These are phyloP conservation scores for Rhizoglyphus robini DNA, from an alignment of 1,140 invertebrate species.

Conservation along the genomic window DNA sequence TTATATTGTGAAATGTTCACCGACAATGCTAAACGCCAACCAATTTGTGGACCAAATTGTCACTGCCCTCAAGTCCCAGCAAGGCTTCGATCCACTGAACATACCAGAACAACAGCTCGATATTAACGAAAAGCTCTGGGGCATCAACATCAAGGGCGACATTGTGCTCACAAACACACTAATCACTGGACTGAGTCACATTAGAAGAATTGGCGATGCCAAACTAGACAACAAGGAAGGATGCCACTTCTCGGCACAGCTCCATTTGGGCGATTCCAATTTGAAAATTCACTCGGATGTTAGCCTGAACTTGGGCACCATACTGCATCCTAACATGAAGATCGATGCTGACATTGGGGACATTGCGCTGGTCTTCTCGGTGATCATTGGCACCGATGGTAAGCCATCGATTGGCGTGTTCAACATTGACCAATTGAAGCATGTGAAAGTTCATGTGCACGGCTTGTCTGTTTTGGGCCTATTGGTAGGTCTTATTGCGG, in stretches of 20 bases:
- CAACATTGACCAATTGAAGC: conserved; percentile 13
- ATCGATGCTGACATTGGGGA: conserved; percentile 14
- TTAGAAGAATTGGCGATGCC: neutral
- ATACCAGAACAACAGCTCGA: neutral
- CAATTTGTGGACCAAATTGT: conserved; percentile 15
- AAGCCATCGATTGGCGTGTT: neutral
- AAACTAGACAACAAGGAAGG: neutral
- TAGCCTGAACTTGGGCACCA: neutral
- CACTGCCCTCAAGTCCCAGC: neutral
- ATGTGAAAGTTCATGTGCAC: conserved; percentile 12
- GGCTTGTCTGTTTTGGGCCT: neutral
- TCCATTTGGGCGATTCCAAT: neutral
- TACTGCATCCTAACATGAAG: neutral
- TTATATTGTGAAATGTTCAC: too few species aligned
- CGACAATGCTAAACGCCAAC: too few species aligned
- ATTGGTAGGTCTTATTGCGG: neutral
- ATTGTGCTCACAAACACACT: neutral
- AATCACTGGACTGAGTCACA: neutral
- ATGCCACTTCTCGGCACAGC: neutral
- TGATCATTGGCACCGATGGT: neutral
- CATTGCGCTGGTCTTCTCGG: neutral
- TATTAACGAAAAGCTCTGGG: neutral
- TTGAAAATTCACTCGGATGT: neutral
- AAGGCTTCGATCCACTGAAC: conserved; percentile 10
- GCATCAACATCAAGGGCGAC: neutral